Base-by-base conservation (phyloP, 2,113 vertebrate genomes). In the Pyrgilauda ruficollis region DNA sequence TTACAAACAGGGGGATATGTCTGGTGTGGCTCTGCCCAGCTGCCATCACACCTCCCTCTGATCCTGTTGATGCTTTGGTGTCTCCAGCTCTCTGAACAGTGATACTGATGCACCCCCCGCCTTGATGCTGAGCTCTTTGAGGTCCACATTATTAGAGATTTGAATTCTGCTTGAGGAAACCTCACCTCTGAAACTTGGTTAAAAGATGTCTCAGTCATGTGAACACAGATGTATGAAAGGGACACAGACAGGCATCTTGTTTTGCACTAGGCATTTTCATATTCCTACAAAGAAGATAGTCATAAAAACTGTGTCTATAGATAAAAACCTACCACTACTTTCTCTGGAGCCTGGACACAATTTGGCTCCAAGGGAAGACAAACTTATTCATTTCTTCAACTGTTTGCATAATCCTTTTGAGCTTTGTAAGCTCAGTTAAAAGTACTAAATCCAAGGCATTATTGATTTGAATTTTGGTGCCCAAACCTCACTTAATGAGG, bases 401-500 rank as follows among this genome's bases (percentile, higher is more conserved):
- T 13, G 14, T 59, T 76, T 90, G 11, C 30, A 59, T 81, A 77
- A 87, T 81, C 15, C 13, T 83, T 88, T 69, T 77, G 46, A 74
- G 27, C 15, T 87, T 63, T 89, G 13, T 67, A 35, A 85, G 15
- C 11, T 87, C 73, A 72, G 18, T 31, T 81, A 31, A 72, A 80
- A 75, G 9, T 78, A 67, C 11, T 74, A 91, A 81, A 84, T 82
- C 35, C 19, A 72, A 62, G 11, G 10, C 47, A 78, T 59, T 49
- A 44, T 70, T 63, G 35, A 23, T 84, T 78, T 90, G 64, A 62
- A 81, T 88, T 93, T 90, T 63, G 77, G 47, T 81, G 61, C 44
- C 26, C 35, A 95, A 55, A 63, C 39, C 24, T 50, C 64, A 22
- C 13, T 78, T 84, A 59, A 81, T 47, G 69, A 68, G 46, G 35